Conservation (phyloP, 2,113 vertebrate genomes). For the Coreoperca whiteheadi region DNA sequence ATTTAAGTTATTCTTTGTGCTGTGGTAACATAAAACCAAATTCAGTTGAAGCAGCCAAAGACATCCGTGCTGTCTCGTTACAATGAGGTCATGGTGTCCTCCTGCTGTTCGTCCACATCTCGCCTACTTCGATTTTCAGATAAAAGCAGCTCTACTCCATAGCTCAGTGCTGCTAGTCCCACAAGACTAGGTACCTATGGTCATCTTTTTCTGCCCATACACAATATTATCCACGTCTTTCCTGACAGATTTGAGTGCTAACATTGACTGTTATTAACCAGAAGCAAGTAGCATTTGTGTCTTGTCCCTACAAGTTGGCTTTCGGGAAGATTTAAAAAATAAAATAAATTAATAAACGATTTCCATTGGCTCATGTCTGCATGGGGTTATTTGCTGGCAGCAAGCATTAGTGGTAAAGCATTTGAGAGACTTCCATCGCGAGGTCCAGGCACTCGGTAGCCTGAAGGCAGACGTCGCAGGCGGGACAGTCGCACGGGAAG, state of each 20-base stretch:
- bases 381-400: conserved; percentile 14
- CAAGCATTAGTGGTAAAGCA: conserved; percentile 79
- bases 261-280: conserved; percentile 68
- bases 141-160: conserved; percentile 32
- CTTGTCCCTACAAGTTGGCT: conserved; percentile 51
- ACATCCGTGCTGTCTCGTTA: background rate
- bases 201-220: conserved; percentile 30
- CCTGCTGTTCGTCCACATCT: background rate
- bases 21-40: background rate
- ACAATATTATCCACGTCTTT: conserved; percentile 33
- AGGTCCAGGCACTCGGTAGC: conserved; percentile 84
- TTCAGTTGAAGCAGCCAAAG: conserved; percentile 14
- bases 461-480: conserved; percentile 78
- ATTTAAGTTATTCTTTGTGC: conserved; percentile 26
- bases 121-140: conserved; percentile 14
- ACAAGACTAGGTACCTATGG: background rate
- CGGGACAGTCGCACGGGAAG: conserved; percentile 65
- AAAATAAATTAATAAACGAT: conserved; percentile 68
- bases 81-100: background rate
- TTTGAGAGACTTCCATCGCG: conserved; percentile 84
- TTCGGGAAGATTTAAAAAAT: conserved; percentile 63
- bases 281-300: conserved; percentile 43
- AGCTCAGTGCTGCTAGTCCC: conserved; percentile 3
- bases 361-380: conserved; percentile 10
- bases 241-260: conserved; percentile 40